Base-by-base conservation (phyloP, 2,888 invertebrate genomes). In the Leucoma salicis region DNA sequence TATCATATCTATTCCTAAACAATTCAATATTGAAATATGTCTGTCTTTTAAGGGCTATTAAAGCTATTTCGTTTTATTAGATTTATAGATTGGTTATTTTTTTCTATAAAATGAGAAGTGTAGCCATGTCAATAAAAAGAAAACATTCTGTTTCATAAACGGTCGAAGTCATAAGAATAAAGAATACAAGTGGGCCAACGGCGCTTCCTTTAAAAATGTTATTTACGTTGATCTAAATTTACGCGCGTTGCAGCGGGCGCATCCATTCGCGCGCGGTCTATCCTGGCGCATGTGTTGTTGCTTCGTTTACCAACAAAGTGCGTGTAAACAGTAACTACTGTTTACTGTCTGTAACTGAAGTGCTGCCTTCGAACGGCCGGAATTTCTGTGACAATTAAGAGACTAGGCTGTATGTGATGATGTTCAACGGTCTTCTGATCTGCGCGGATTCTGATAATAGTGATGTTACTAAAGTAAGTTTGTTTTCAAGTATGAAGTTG, bases 391-490 rank as follows among this genome's bases (percentile, higher is more conserved):
- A 21, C 5, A 8, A 21, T 5, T 15, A 27, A n/a, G n/a, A 11
- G 11, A n/a, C n/a, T 27, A 11, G 18, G 18, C 18, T 27, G 3
- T 11, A 13, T 29, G 39, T 35, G 35, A 87, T 88, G 87, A 87
- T 88, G 87, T 87, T 88, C 54, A 87, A 87, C 53, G 87, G 88
- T 1, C 57, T 86, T 5, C 31, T 82, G 41, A 77, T 80, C 74
- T 81, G 74, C 42, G 81, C 73, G 6, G 88, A 88, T 53, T 87
- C 87, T 8, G 88, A 88, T 37, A 68, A 65, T n/a, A 86, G 86
- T 57, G 87, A 85, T 61, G 74, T 75, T 51, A 70, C 77, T 27
- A 88, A 83, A 73, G 88, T 87, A 57, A 76, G 82, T 67, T 38
- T 38, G 31, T 4, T 27, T 5, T 27, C 1, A 34, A n/a, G n/a